Conservation (phyloP, 1,140 invertebrate species). For the Prorops nasuta region DNA sequence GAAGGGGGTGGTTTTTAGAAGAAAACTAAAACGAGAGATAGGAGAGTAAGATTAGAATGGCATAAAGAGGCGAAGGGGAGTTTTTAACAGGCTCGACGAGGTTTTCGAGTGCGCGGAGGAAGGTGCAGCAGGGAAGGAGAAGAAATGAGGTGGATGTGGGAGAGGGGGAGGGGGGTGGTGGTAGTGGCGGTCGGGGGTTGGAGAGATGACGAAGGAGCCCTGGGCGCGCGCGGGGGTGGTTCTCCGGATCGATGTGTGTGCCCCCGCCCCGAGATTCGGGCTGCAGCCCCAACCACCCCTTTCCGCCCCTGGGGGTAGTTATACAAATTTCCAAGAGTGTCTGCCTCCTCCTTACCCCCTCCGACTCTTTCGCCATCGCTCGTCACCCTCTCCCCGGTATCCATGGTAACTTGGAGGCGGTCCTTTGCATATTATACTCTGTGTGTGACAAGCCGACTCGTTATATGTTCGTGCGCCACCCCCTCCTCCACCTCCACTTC, state of each 20-base stretch:
- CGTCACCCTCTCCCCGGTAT: constrained; percentile 36
- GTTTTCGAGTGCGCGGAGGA: no score
- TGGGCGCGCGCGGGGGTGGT: constrained; percentile 33
- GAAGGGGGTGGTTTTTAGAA: no score
- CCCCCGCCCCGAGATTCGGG: constrained; percentile 24
- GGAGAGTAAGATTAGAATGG: no score
- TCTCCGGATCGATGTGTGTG: constrained; percentile 50
- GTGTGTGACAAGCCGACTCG: constrained; percentile 50
- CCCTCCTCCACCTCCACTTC: background rate
- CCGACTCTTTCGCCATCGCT: constrained; percentile 24
- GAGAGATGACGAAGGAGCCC: constrained; percentile 45
- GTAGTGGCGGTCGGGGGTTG: background rate
- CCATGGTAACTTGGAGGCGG: constrained; percentile 48
- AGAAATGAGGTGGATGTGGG: background rate
- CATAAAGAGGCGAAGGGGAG: no score
- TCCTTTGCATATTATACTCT: constrained; percentile 52
- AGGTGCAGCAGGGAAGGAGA: background rate
- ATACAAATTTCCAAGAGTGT: constrained; percentile 57
- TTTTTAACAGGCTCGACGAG: no score
- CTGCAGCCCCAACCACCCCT: constrained; percentile 25
- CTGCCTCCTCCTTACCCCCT: constrained; percentile 36
- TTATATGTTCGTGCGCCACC: constrained; percentile 16
- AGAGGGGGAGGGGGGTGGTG: background rate
- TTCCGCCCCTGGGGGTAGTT: constrained; percentile 50
- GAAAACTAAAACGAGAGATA: no score